Evolutionary conservation across 2,797 vertebrate species (phyloP).

Genomic region (Melanotaenia trifasciata): DNA sequence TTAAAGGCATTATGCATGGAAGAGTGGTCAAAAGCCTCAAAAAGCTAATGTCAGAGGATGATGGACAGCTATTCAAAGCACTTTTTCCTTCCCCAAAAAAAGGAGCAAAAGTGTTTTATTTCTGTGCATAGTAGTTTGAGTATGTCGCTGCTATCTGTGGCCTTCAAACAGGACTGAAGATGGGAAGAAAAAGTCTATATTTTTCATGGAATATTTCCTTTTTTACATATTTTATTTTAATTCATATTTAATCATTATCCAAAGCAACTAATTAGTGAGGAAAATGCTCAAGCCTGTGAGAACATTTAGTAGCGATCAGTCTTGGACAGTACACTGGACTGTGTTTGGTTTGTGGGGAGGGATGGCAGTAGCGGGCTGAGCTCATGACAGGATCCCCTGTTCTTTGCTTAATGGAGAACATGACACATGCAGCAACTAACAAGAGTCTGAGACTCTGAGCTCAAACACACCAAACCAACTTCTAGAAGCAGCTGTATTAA

Average conservation of each 20-base stretch:
- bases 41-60: background rate
- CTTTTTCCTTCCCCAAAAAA: background rate
- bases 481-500: background rate
- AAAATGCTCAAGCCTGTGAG: background rate
- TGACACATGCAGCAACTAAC: too few relatives aligned
- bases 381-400: background rate
- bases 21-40: background rate
- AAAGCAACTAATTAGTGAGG: background rate
- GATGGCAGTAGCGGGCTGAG: background rate
- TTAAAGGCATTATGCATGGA: background rate
- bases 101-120: background rate
- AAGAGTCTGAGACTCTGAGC: too few relatives aligned
- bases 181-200: background rate
- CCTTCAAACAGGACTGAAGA: background rate
- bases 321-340: background rate
- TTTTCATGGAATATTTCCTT: background rate
- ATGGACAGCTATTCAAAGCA: background rate
- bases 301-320: background rate
- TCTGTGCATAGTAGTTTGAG: background rate
- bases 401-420: background rate
- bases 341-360: background rate
- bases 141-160: background rate
- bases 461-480: too few relatives aligned
- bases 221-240: background rate
- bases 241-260: background rate